Conservation (phyloP, 2,888 invertebrate species). For the Podabrus alpinus region DNA sequence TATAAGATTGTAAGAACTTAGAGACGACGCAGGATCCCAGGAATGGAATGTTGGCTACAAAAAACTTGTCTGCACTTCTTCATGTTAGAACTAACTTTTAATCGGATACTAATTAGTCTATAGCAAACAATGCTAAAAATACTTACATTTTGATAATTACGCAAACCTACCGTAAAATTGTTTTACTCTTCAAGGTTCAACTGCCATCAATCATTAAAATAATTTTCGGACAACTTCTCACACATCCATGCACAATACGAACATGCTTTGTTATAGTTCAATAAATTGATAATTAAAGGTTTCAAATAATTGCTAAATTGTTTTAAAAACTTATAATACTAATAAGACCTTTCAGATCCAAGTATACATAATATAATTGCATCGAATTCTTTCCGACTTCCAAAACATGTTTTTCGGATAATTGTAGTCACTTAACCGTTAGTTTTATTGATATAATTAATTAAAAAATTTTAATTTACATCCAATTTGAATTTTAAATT, state of each 20-base stretch:
- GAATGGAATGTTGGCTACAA: conserved; percentile 5
- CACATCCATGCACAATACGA: background rate
- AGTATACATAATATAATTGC: background rate
- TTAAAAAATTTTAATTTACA: background rate
- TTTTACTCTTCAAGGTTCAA: background rate
- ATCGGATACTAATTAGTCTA: conserved; percentile 15
- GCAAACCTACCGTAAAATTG: background rate
- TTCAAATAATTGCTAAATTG: background rate
- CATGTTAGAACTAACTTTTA: conserved; percentile 8
- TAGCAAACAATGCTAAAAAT: conserved; percentile 5
- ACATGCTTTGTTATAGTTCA: background rate
- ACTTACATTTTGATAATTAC: background rate
- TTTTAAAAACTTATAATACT: background rate
- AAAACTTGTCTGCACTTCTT: conserved; percentile 18
- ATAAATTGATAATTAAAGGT: background rate
- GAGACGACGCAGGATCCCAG: conserved; percentile 7
- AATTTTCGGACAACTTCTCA: background rate
- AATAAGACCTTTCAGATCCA: background rate
- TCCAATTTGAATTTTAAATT: background rate
- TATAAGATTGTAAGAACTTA: conserved; percentile 9
- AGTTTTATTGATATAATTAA: background rate
- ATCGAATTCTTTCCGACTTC: background rate
- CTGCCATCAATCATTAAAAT: background rate
- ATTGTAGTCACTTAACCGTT: background rate
- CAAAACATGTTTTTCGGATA: background rate